Conservation (phyloP, 2,113 vertebrate species). For the Varanus komodoensis region DNA sequence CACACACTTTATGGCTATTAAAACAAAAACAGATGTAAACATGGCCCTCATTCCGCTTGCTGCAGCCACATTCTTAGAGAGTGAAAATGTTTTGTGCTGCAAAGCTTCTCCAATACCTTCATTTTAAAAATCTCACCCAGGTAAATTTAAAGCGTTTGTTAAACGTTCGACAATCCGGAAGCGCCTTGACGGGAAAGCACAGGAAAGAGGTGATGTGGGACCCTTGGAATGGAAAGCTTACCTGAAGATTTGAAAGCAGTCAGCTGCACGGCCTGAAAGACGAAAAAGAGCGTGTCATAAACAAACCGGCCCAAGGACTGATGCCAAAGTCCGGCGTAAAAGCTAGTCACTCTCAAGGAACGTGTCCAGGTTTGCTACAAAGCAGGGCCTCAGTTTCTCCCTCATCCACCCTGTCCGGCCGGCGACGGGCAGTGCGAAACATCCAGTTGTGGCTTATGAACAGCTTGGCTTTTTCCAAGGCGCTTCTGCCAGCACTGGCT, state of each 20-base stretch:
- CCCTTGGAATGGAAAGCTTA: slow-evolving; percentile 31
- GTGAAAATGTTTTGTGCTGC: neutral
- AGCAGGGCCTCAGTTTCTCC: too few relatives aligned
- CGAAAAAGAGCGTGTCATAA: neutral
- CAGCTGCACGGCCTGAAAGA: slow-evolving; percentile 86
- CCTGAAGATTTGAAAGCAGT: slow-evolving; percentile 91
- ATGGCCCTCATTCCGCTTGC: neutral
- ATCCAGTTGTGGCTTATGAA: too few relatives aligned
- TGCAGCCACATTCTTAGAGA: neutral
- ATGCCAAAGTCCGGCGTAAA: neutral
- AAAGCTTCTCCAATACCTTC: neutral
- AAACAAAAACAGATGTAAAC: neutral
- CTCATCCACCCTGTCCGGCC: too few relatives aligned
- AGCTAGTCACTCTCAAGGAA: neutral
- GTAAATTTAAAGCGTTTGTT: too few relatives aligned
- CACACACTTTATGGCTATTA: neutral
- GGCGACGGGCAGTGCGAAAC: too few relatives aligned
- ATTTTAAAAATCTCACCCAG: too few relatives aligned
- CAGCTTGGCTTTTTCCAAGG: too few relatives aligned
- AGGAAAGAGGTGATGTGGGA: neutral
- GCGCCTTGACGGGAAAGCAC: too few relatives aligned
- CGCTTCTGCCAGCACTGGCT: too few relatives aligned
- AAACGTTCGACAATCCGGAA: neutral
- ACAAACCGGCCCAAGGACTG: neutral
- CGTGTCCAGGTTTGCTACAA: too few relatives aligned